Percentiles rank a stretch among this genome's conserved stretches.
Evolutionary conservation across 2,113 vertebrate genomes (phyloP).

Genomic region (Stictonetta naevosa): DNA sequence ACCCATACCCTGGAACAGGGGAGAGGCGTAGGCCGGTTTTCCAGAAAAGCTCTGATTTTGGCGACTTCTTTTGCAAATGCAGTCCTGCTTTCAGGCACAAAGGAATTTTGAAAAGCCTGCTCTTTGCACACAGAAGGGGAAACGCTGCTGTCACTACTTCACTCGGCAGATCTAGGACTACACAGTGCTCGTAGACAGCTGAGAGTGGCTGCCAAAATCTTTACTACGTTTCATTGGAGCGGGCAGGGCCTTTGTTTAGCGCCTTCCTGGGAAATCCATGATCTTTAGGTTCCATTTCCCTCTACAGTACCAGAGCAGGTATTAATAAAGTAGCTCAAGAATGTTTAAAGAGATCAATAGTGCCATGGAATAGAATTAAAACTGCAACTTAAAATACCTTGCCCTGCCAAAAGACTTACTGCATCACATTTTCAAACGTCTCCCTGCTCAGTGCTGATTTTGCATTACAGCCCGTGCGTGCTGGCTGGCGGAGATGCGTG

Average conservation of each 20-base stretch:
- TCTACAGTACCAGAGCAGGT: background rate
- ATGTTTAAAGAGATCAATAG: background rate
- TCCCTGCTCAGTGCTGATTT: background rate
- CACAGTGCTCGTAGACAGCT: background rate
- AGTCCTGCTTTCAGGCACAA: background rate
- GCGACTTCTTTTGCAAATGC: background rate
- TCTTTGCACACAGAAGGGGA: background rate
- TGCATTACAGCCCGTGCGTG: background rate
- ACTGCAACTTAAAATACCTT: background rate
- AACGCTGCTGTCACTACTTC: background rate
- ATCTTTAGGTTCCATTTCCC: background rate
- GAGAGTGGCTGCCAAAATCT: background rate
- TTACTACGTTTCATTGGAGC: background rate
- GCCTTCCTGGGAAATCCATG: background rate
- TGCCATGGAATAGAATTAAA: background rate
- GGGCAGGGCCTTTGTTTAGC: background rate
- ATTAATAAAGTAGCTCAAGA: background rate
- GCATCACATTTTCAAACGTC: background rate
- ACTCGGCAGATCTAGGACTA: background rate
- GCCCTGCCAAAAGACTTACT: background rate
- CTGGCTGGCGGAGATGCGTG: accelerated
- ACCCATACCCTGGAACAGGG: background rate
- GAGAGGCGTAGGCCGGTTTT: background rate
- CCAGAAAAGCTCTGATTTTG: background rate
- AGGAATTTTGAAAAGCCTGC: background rate